Conservation (phyloP, 1,140 invertebrate species). For the Drosophila navojoa region DNA sequence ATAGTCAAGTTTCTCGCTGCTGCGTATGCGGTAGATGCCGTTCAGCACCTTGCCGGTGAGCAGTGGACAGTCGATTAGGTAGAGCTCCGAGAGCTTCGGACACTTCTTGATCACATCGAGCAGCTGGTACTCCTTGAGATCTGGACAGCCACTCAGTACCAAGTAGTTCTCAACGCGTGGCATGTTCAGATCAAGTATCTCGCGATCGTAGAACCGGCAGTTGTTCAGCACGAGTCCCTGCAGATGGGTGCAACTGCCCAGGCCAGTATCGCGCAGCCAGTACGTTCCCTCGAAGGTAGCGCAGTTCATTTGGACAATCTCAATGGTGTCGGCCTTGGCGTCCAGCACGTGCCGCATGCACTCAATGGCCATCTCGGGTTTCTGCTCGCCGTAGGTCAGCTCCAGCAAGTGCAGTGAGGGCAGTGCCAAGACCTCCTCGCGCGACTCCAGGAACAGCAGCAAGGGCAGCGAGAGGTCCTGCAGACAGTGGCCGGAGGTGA, state of each 20-base stretch:
- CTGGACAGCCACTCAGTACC: slow-evolving; percentile 32
- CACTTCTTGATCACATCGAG: slow-evolving; percentile 34
- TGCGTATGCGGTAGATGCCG: slow-evolving; percentile 35
- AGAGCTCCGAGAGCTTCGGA: slow-evolving; percentile 26
- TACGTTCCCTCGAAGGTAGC: slow-evolving; percentile 1
- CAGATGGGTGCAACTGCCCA: slow-evolving; percentile 7
- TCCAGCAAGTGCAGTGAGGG: slow-evolving; percentile 26
- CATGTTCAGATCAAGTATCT: slow-evolving; percentile 24
- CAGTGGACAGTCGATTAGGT: slow-evolving; percentile 42
- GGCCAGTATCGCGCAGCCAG: slow-evolving; percentile 1
- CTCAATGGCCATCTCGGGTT: slow-evolving; percentile 11
- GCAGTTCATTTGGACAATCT: slow-evolving; percentile 39
- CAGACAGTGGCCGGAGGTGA: background rate
- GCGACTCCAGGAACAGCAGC: slow-evolving; percentile 3
- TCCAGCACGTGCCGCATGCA: slow-evolving; percentile 24
- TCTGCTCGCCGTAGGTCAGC: background rate
- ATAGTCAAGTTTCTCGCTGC: slow-evolving; percentile 11
- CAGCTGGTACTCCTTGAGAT: slow-evolving; percentile 48
- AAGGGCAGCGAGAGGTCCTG: slow-evolving; percentile 40
- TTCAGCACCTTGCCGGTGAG: slow-evolving; percentile 40
- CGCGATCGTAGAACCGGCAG: slow-evolving; percentile 32
- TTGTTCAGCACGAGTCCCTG: slow-evolving; percentile 41
- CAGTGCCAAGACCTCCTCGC: slow-evolving; percentile 6
- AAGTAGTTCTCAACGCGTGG: slow-evolving; percentile 38
- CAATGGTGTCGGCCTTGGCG: background rate